phyloP scores from a whole-genome alignment of 2,113 vertebrate species.

The Abramis brama region DNA sequence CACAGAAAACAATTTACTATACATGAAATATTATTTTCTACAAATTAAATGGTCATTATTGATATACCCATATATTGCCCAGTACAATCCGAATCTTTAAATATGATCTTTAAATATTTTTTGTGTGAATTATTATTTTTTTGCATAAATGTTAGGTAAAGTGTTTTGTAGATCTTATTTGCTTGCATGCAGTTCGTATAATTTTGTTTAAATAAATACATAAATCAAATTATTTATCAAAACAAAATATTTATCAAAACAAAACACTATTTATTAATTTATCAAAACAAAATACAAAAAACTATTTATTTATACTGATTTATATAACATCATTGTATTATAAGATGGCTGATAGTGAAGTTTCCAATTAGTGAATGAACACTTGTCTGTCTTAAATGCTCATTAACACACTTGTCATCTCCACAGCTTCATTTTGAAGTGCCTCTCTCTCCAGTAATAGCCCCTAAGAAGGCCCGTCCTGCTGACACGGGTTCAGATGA shows the following conservation, averaged over 20 bases:
- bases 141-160: no score
- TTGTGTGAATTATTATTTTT: no score
- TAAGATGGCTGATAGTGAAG: background rate
- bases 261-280: background rate
- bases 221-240: background rate
- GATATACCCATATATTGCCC: background rate
- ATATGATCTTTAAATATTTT: background rate
- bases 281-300: background rate
- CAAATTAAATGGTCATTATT: background rate
- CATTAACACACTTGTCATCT: slow-evolving; percentile 36
- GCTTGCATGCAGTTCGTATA: background rate
- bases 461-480: slow-evolving; percentile 94
- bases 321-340: background rate
- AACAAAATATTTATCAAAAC: background rate
- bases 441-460: slow-evolving; percentile 95
- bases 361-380: background rate
- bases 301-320: no score
- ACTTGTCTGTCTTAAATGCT: background rate
- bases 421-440: slow-evolving; percentile 95
- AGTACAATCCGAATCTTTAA: background rate
- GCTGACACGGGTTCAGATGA: slow-evolving; percentile 95
- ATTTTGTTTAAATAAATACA: background rate
- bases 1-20: background rate
- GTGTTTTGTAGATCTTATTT: background rate
- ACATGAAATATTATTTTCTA: background rate